Evolutionary conservation across 2,888 invertebrate genomes (phyloP), one percentile per base, ranked within the genome.

Genomic region (Stenotaenia linearis): DNA sequence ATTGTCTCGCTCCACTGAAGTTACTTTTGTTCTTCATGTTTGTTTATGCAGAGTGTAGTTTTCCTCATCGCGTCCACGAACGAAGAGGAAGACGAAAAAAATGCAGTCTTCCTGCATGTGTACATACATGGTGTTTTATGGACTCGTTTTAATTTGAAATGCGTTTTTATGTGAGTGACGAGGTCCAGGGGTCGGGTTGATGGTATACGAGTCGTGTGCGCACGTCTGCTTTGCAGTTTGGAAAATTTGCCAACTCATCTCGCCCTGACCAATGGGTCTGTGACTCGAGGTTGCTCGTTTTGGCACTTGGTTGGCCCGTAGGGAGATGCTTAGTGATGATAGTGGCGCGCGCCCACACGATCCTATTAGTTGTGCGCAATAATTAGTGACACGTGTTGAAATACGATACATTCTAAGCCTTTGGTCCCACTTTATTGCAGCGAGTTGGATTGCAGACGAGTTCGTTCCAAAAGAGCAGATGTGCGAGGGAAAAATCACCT

Each of bases 161-260:
- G 50, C 50, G 69, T 69, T 12, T 69, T 15, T 69, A 6, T 69
- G 9, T 28, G 12, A 69, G 25, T 69, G 69, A 69, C 28, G 69
- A 28, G 69, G 25, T 10, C 28, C 15, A 69, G n/a, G 69, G 15
- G 23, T 5, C 28, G 69, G 12, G 28, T 69, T 69, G 69, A 69
- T 28, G 28, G 69, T 25, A 69, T 25, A 28, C 69, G 10, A 18
- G 69, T 25, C 25, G 28, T 69, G 69, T 25, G 69, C 28, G 25
- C 28, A 69, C 15, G 69, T 69, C 69, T 28, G 10, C 25, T 69
- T 28, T 69, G 28, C 28, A 69, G 25, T 28, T 69, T 56, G 23
- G 40, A 50, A 69, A 69, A 69, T 69, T 69, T 69, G 69, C 69
- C 25, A 69, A 69, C 69, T 69, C 69, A 69, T 69, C 69, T 28